Evolutionary conservation across 2,113 vertebrate genomes (phyloP).

Genomic region (Ceuthmochares aereus): DNA sequence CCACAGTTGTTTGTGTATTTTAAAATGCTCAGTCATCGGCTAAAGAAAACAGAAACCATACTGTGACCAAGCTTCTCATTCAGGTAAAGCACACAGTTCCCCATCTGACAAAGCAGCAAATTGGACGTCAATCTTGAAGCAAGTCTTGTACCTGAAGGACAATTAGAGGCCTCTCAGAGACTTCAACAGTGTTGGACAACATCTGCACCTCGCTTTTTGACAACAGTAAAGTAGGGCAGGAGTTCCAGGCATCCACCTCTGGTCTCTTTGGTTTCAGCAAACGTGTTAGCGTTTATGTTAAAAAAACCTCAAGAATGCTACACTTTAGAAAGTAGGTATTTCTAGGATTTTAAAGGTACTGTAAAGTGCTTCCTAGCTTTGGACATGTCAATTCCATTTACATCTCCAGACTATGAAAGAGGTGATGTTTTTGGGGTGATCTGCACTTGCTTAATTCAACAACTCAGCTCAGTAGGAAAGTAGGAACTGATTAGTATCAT

Average conservation of each 20-base stretch:
- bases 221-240: background rate
- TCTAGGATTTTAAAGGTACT: background rate
- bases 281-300: background rate
- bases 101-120: background rate
- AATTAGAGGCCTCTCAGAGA: accelerated
- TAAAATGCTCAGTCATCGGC: background rate
- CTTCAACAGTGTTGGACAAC: background rate
- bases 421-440: background rate
- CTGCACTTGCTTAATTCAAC: background rate
- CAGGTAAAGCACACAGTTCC: background rate
- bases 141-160: background rate
- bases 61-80: background rate
- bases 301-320: background rate
- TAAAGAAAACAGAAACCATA: background rate
- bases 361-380: background rate
- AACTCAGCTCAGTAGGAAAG: background rate
- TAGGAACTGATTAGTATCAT: background rate
- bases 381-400: background rate
- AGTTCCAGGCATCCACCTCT: background rate
- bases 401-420: background rate
- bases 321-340: background rate
- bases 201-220: background rate
- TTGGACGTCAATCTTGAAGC: background rate
- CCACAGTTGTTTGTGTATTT: background rate
- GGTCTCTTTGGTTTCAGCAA: background rate